Evolutionary conservation across 1,140 invertebrate species (phyloP).

Genomic region (Drosophila malerkotliana): DNA sequence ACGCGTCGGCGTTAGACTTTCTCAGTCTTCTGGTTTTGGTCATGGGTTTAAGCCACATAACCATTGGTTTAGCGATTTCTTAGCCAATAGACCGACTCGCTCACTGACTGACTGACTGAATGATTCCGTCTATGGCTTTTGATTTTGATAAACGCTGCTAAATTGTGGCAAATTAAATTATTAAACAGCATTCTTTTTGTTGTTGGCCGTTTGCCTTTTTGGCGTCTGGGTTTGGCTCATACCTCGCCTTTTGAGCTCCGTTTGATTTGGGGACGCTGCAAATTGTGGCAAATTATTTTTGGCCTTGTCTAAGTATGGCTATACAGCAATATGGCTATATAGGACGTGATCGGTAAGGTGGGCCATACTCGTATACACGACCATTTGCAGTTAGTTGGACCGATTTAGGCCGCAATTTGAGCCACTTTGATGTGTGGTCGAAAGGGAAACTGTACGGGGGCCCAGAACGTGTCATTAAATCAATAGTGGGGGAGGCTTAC

Average conservation of each 20-base stretch:
- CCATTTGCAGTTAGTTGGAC: conserved; percentile 40
- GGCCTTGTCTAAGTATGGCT: conserved; percentile 77
- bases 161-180: conserved; percentile 84
- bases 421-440: conserved; percentile 66
- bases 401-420: conserved; percentile 51
- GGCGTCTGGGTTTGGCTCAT: conserved; percentile 25
- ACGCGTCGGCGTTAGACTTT: conserved; percentile 56
- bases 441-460: conserved; percentile 27
- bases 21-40: conserved; percentile 31
- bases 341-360: conserved; percentile 45
- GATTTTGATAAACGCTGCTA: conserved; percentile 82
- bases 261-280: conserved; percentile 57
- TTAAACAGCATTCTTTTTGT: conserved; percentile 78
- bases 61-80: conserved; percentile 21
- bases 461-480: conserved; percentile 47
- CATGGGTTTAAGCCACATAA: conserved; percentile 16
- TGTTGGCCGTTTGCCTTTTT: conserved; percentile 39
- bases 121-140: conserved; percentile 66
- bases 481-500: conserved; percentile 31
- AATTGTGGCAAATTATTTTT: conserved; percentile 81
- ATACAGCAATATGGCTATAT: conserved; percentile 40
- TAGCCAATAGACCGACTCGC: conserved; percentile 28
- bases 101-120: conserved; percentile 34
- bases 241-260: conserved; percentile 12
- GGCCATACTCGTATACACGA: conserved; percentile 34